Conservation (phyloP, 2,888 invertebrate genomes). For the Ptychoptera albimana region DNA sequence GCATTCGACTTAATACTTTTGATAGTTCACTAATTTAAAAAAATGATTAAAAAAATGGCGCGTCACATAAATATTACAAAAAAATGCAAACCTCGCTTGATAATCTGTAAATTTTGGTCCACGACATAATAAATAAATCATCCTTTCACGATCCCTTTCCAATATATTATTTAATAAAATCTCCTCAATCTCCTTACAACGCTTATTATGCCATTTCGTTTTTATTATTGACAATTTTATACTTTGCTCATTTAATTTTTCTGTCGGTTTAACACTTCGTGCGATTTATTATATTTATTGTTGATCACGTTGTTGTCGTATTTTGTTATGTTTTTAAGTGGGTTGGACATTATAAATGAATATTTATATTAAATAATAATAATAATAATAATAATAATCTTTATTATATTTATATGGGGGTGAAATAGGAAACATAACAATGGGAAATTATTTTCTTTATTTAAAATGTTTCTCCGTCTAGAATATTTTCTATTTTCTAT, state of each 20-base stretch:
- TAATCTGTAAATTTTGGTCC: slow-evolving; percentile 40
- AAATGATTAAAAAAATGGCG: not conserved
- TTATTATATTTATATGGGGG: too few relatives aligned
- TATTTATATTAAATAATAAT: too few relatives aligned
- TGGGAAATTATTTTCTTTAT: too few relatives aligned
- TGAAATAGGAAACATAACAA: too few relatives aligned
- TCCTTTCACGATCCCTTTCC: slow-evolving; percentile 23
- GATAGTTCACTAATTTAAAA: slow-evolving; percentile 31
- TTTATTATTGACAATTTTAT: slow-evolving; percentile 15
- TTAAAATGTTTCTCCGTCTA: too few relatives aligned
- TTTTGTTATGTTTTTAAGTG: too few relatives aligned
- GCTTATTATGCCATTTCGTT: slow-evolving; percentile 24
- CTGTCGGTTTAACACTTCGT: slow-evolving; percentile 10
- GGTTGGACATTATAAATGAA: too few relatives aligned
- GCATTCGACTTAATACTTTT: slow-evolving; percentile 34
- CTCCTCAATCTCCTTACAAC: slow-evolving; percentile 17
- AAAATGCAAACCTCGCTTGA: slow-evolving; percentile 35
- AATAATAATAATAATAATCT: too few relatives aligned
- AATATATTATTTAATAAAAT: slow-evolving; percentile 7
- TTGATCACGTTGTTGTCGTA: too few relatives aligned
- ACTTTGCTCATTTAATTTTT: slow-evolving; percentile 11
- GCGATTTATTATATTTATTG: too few relatives aligned
- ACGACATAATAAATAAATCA: slow-evolving; percentile 43
- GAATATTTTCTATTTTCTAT: too few relatives aligned
- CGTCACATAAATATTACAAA: slow-evolving; percentile 1